Percentiles rank a stretch among this genome's conserved stretches.
Evolutionary conservation across 2,888 invertebrate species (phyloP).

Genomic region (Andricus curvator): DNA sequence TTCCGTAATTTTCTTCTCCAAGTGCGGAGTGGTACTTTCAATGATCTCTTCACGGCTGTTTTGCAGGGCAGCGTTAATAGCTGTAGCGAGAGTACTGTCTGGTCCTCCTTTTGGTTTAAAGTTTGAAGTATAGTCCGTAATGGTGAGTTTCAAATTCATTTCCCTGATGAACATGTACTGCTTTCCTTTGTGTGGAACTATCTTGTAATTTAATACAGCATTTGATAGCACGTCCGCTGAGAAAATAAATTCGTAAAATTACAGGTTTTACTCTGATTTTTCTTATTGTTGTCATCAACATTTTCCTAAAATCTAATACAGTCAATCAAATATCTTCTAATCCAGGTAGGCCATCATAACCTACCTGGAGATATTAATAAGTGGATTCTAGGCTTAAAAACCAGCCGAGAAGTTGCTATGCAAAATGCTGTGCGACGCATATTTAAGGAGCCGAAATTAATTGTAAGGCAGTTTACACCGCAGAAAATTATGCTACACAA

Average conservation of each 20-base stretch:
- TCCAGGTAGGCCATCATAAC: too few species aligned
- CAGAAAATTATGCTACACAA: too few species aligned
- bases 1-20: conserved; percentile 71
- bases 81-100: conserved; percentile 58
- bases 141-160: conserved; percentile 60
- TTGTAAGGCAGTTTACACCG: too few species aligned
- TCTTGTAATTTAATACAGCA: conserved; percentile 50
- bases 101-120: conserved; percentile 56
- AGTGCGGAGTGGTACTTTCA: conserved; percentile 67
- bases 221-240: conserved; percentile 59
- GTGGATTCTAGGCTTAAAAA: too few species aligned
- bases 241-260: not conserved
- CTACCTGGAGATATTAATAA: too few species aligned
- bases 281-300: too few species aligned
- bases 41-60: conserved; percentile 72
- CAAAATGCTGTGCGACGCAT: too few species aligned
- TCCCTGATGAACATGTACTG: conserved; percentile 61
- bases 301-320: too few species aligned
- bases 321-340: too few species aligned
- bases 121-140: conserved; percentile 61
- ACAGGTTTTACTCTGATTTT: not conserved
- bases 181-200: conserved; percentile 57
- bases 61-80: conserved; percentile 62
- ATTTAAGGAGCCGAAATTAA: too few species aligned
- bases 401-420: too few species aligned